Base-by-base conservation (phyloP, 2,113 vertebrate species). In the Salvelinus namaycush region DNA sequence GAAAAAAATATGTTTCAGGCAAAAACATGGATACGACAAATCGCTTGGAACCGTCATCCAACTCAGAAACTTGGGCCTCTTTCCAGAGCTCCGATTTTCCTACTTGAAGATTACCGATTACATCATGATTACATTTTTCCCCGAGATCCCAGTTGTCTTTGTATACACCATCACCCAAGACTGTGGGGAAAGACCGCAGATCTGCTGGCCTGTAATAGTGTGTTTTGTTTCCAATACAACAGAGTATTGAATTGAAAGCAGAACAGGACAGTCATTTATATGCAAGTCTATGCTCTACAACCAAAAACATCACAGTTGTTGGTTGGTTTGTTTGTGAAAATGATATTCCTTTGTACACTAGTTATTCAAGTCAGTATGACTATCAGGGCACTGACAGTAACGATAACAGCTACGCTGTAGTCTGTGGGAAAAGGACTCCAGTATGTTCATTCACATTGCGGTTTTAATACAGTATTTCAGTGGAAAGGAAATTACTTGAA, bases 1-100 rank as follows among this genome's bases (percentile, higher is more conserved):
- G n/a, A 62, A 24, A 62, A 62, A 62, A 5, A 54, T 83, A 1
- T 79, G 75, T 85, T 77, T 20, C 70, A 27, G 24, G 70, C 66
- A 74, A 80, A 48, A 84, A 66, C 26, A 78, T 29, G 29, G 67
- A 24, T 16, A 6, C 75, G 66, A 76, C 3, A 16, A 51, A 16
- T 51, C 11, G 3, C 1, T 51, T 51, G 14, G 3, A 57, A 20
- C 8, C 0, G 8, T 39, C 39, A 39, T 9, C 8, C 39, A 39
- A 39, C 39, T 39, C 2, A 7, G 34, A 39, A 39, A 9, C 39
- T 9, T 39, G 39, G 39, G 39, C 39, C 8, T 39, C 39, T 39
- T 39, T 9, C 39, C 2, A 39, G 39, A 9, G 39, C 2, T 39
- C 39, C 1, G 8, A 9, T 0, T 39, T 39, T 39, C 34, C 39